Evolutionary conservation across 2,113 vertebrate genomes (phyloP).

Genomic region (Chaetops frenatus): DNA sequence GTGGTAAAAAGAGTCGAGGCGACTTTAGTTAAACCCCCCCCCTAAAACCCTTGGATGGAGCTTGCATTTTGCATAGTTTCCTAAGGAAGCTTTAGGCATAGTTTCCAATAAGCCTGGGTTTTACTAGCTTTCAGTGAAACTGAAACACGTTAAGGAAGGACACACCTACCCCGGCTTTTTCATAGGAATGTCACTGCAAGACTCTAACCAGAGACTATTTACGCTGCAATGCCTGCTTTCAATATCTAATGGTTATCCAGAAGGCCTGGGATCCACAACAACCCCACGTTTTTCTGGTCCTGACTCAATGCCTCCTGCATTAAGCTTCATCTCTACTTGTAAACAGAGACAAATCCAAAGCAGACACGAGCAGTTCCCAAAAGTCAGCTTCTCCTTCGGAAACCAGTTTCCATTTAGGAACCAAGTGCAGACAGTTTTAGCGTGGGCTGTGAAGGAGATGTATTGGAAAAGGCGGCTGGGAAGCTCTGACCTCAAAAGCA

Average conservation of each 20-base stretch:
- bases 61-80: neutral
- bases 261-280: neutral
- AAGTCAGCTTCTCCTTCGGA: neutral
- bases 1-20: neutral
- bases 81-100: neutral
- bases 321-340: neutral
- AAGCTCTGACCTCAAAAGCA: neutral
- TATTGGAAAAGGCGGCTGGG: neutral
- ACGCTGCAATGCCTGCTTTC: neutral
- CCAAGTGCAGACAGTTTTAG: neutral
- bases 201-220: neutral
- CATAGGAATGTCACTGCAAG: neutral
- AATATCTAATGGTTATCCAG: neutral
- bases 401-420: slow-evolving; percentile 10
- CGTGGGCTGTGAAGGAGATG: neutral
- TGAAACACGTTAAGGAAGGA: neutral
- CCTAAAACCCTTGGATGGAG: neutral
- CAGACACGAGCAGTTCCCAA: neutral
- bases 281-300: neutral
- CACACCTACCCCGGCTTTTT: neutral
- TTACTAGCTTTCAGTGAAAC: neutral
- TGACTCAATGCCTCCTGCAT: neutral
- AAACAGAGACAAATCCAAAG: neutral
- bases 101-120: neutral
- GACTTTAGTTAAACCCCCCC: neutral